phyloP scores from a whole-genome alignment of 2,888 invertebrate species.

The Orthosia cruda region DNA sequence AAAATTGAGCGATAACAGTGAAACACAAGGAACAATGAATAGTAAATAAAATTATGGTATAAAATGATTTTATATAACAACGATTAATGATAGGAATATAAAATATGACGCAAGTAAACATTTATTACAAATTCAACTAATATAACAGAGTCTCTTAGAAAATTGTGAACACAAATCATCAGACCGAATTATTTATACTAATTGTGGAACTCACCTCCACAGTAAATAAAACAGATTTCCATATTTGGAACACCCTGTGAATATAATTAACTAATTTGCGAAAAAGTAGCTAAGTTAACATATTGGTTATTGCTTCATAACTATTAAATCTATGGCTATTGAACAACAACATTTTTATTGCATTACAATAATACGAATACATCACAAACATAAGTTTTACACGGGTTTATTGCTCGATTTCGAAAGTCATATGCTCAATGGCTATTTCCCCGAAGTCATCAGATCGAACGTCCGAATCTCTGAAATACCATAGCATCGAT shows the following conservation, averaged over 20 bases:
- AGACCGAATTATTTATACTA: slow-evolving; percentile 55
- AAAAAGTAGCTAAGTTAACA: slow-evolving; percentile 35
- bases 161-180: slow-evolving; percentile 64
- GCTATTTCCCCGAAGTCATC: too few relatives aligned
- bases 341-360: slow-evolving; percentile 51
- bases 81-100: slow-evolving; percentile 61
- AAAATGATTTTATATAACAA: slow-evolving; percentile 78
- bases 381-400: slow-evolving; percentile 58
- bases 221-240: slow-evolving; percentile 43
- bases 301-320: slow-evolving; percentile 59
- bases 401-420: not conserved
- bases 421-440: too few relatives aligned
- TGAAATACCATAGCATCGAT: too few relatives aligned
- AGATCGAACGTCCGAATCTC: too few relatives aligned
- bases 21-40: slow-evolving; percentile 50
- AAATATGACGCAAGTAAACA: slow-evolving; percentile 48
- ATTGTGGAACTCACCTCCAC: slow-evolving; percentile 28
- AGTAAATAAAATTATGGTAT: slow-evolving; percentile 65
- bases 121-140: slow-evolving; percentile 61
- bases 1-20: slow-evolving; percentile 77
- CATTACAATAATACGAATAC: slow-evolving; percentile 54
- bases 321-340: slow-evolving; percentile 55
- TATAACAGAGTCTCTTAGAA: slow-evolving; percentile 56
- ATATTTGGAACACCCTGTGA: slow-evolving; percentile 30
- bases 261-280: slow-evolving; percentile 36